A percentile compares a stretch with the other conserved stretches of the same genome.
phyloP scores from a whole-genome alignment of 2,797 vertebrate genomes.

The Salmo trutta region DNA sequence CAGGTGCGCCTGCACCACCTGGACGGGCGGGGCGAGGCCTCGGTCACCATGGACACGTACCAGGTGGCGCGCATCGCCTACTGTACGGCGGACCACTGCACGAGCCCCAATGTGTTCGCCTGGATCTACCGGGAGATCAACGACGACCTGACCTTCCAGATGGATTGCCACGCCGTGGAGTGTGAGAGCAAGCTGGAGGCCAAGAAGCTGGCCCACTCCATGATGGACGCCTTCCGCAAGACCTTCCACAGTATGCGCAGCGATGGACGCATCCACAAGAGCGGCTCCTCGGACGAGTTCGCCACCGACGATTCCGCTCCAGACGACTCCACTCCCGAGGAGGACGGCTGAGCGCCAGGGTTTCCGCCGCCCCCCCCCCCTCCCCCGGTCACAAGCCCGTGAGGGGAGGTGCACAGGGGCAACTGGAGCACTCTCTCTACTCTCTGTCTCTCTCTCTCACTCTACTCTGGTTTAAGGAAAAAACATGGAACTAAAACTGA shows the following conservation, averaged over 20 bases:
- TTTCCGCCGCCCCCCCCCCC: conserved; percentile 38
- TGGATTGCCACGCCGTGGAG: conserved; percentile 98
- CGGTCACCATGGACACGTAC: conserved; percentile 95
- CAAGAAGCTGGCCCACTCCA: conserved; percentile 97
- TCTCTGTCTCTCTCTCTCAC: conserved; percentile 49
- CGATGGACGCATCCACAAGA: conserved; percentile 94
- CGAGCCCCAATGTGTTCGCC: conserved; percentile 94
- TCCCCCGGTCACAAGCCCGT: background rate
- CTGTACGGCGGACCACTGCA: conserved; percentile 95
- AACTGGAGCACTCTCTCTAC: background rate
- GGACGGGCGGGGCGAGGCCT: conserved; percentile 86
- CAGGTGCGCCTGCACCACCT: conserved; percentile 96
- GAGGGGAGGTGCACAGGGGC: background rate
- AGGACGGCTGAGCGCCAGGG: conserved; percentile 83
- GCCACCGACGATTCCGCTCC: conserved; percentile 88
- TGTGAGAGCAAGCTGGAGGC: conserved; percentile 97
- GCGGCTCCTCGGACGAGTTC: conserved; percentile 88
- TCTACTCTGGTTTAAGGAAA: conserved; percentile 50
- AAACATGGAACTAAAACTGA: conserved; percentile 55
- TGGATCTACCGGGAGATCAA: conserved; percentile 99
- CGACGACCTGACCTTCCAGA: conserved; percentile 96
- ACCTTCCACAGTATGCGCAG: conserved; percentile 99
- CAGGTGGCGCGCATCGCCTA: conserved; percentile 98
- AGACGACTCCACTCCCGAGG: conserved; percentile 87
- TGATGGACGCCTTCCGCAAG: conserved; percentile 99